Conservation (phyloP, 2,888 invertebrate genomes). For the Rhogogaster chlorosoma region DNA sequence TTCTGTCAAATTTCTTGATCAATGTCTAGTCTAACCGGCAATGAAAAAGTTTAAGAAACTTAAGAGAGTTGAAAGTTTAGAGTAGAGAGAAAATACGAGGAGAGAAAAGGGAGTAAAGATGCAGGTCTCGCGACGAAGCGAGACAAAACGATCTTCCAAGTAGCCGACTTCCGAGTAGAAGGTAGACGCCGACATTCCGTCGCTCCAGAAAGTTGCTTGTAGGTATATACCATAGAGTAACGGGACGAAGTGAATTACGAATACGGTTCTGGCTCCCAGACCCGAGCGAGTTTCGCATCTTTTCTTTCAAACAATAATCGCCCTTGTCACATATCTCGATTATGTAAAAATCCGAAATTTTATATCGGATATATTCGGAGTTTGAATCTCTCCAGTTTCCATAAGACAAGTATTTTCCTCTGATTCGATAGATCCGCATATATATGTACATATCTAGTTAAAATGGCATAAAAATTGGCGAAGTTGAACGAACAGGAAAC, state of each 20-base stretch:
- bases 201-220: slow-evolving; percentile 48
- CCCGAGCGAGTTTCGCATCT: slow-evolving; percentile 12
- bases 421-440: no score
- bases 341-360: no score
- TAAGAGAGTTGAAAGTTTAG: not conserved
- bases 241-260: slow-evolving; percentile 43
- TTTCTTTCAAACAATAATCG: not conserved
- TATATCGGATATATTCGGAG: no score
- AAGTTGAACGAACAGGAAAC: not conserved
- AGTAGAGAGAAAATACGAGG: not conserved
- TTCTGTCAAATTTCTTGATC: not conserved
- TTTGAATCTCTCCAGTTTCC: no score
- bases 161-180: slow-evolving; percentile 49
- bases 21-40: not conserved
- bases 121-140: slow-evolving; percentile 1
- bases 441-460: no score
- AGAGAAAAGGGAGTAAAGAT: not conserved
- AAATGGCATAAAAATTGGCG: not conserved
- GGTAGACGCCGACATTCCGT: slow-evolving; percentile 49
- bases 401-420: no score
- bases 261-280: slow-evolving; percentile 4
- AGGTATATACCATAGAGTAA: slow-evolving; percentile 8
- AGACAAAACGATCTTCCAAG: slow-evolving; percentile 49
- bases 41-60: not conserved
- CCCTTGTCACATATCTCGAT: no score